Evolutionary conservation across 2,797 vertebrate genomes (phyloP).

Genomic region (Rhinella marina): DNA sequence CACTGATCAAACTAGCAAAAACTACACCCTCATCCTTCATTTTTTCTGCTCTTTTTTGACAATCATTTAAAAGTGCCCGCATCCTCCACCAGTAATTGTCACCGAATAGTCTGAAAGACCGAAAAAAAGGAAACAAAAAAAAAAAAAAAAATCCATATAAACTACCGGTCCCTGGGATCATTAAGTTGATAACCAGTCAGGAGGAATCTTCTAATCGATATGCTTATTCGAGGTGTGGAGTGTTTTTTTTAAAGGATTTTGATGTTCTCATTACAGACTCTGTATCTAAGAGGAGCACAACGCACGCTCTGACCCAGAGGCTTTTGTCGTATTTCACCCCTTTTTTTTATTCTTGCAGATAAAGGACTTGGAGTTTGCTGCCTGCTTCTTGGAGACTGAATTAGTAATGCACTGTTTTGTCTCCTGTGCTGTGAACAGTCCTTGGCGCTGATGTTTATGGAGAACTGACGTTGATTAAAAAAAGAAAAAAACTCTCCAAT

Average conservation of each 20-base stretch:
- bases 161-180: background rate
- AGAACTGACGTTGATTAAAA: background rate
- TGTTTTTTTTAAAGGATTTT: constrained; percentile 9
- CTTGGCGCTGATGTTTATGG: background rate
- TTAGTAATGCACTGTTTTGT: background rate
- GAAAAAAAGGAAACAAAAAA: too few species aligned
- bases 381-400: background rate
- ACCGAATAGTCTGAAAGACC: constrained; percentile 13
- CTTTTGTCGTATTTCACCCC: background rate
- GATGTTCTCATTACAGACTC: background rate
- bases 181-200: constrained; percentile 7
- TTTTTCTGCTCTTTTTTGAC: background rate
- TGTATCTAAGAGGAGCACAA: background rate
- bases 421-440: background rate
- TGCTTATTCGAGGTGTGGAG: constrained; percentile 5
- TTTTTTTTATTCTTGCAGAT: constrained; percentile 20
- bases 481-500: background rate
- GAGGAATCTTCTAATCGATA: constrained; percentile 13
- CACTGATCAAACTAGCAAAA: background rate
- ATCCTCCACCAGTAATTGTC: constrained; percentile 16
- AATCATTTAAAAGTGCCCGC: background rate
- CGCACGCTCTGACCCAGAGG: background rate
- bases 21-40: background rate
- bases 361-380: background rate
- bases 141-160: too few species aligned